Evolutionary conservation across 2,113 vertebrate genomes (phyloP), one percentile per base, ranked within the genome.

Genomic region (Chaenocephalus aceratus): DNA sequence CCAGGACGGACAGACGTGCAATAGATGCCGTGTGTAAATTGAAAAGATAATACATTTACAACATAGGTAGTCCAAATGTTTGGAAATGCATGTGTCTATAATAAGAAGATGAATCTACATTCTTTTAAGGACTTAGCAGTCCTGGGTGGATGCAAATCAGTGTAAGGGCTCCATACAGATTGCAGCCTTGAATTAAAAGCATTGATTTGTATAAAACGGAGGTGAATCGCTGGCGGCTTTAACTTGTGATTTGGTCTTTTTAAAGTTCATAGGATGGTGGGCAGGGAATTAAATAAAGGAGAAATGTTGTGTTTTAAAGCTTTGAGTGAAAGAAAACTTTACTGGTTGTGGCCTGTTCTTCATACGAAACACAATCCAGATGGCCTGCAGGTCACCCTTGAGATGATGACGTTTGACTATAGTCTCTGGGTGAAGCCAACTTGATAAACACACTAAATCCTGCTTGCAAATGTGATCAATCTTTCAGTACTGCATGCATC

Each of bases 371-470:
- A 75, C 63, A 83, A 77, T 79, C 80, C 84, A 84, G 80, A 77
- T 62, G 75, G 76, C 56, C 54, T 71, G 26, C 3, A 10, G 44
- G 68, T 82, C 14, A 15, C 53, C 72, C 68, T 45, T 60, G 62
- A 82, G 52, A 89, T 81, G 83, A 85, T 86, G 34, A 51, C 70
- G 67, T 79, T 67, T 76, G 72, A 69, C 69, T 67, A 44, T 41
- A 56, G 63, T 77, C 73, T 79, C 72, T 57, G 26, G 59, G 51
- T 72, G 63, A 85, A 53, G 69, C 48, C 57, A 74, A 70, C 72
- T 81, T 66, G 44, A 62, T 83, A 75, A 86, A 81, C 44, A 75
- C 23, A 53, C 41, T 63, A 48, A 52, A 68, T 65, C 52, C 49
- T 51, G 49, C 53, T 48, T 18, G 15, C 61, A 13, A 77, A 53